phyloP scores from a whole-genome alignment of 2,888 invertebrate genomes.

The Phymatocera aterrima region DNA sequence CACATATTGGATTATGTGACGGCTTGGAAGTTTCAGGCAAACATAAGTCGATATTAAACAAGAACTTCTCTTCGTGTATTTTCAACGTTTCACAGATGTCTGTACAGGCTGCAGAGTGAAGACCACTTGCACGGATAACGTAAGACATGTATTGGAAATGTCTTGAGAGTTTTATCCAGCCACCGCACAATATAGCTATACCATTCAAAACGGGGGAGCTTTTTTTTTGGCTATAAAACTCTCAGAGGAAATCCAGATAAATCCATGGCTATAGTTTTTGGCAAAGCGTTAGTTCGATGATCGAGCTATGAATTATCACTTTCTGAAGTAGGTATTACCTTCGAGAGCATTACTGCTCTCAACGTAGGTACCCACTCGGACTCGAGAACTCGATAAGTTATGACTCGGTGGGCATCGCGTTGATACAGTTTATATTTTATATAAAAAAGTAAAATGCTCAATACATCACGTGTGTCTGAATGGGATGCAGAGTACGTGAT shows the following conservation, averaged over 20 bases:
- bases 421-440: not conserved
- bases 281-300: not conserved
- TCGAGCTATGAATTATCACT: not conserved
- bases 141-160: too few species aligned
- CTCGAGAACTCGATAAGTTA: constrained; percentile 5
- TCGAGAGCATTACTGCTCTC: constrained; percentile 2
- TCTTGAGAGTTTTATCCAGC: too few species aligned
- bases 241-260: not conserved
- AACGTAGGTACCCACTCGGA: not conserved
- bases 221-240: not conserved
- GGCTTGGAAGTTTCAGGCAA: too few species aligned
- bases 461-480: not conserved
- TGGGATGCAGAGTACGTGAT: not conserved
- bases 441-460: not conserved
- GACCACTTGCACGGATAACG: too few species aligned
- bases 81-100: too few species aligned
- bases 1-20: too few species aligned
- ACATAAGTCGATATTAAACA: too few species aligned
- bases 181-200: too few species aligned
- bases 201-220: too few species aligned
- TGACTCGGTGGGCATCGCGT: not conserved
- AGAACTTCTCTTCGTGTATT: too few species aligned
- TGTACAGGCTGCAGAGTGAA: too few species aligned
- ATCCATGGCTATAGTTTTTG: not conserved
- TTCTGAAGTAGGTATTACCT: not conserved